Base-by-base conservation (phyloP, 64 coral and sea anemone species). In the Stichodactyla helianthus region DNA sequence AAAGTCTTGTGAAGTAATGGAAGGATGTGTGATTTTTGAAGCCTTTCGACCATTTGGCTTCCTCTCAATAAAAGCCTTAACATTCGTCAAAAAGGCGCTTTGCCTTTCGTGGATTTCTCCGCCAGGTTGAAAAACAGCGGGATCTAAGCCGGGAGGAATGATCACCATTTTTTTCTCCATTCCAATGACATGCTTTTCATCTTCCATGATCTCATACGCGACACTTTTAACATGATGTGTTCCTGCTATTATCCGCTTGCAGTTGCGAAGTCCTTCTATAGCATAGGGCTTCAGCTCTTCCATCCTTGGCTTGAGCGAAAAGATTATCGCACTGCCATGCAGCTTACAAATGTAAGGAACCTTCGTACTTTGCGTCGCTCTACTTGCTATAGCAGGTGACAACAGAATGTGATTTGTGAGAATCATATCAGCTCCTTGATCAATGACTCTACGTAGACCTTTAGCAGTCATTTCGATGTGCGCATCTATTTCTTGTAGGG, bases 321-420 rank as follows among this genome's bases (percentile, higher is more conserved):
- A 98, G 17, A 98, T 92, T 51, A 98, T 87, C 0, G 95, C 87
- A 61, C 95, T 98, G 4, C 95, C 92, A 59, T 98, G 95, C 25
- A 98, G 85, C 86, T 98, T 98, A 50, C 90, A 88, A 28, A 92
- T 87, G 51, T 92, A 98, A 1, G 95, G 95, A 22, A 86, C 85
- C 0, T 51, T 56, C 4, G 90, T 94, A 4, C 87, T 53, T 76
- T 81, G 23, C 6, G 95, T 94, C 57, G 95, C 90, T 51, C 95
- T 89, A 56, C 88, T 92, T 15, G 93, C 90, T 25, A 98, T 98
- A 9, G 94, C 93, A 10, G 95, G 95, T 35, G 86, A 87, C 27
- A 98, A 54, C 26, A 98, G 80, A 10, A 91, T 85, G 60, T 98
- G 95, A 88, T 98, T 98, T 57, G 95, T 91, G 4, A 98, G 95